Evolutionary conservation across 2,113 vertebrate genomes (phyloP).

Genomic region (Gasterosteus nipponicus): DNA sequence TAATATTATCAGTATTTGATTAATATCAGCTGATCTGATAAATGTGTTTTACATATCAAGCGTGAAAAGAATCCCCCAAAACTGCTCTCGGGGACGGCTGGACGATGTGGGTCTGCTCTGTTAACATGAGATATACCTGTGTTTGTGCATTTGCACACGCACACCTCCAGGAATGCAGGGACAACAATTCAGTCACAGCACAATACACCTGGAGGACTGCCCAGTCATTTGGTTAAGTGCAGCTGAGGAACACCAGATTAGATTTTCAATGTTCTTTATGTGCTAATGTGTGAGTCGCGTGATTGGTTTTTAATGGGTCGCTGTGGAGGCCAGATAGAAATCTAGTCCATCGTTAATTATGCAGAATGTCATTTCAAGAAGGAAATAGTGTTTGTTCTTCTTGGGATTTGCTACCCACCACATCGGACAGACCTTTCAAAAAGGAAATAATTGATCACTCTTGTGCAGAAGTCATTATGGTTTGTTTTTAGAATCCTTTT

Average conservation of each 20-base stretch:
- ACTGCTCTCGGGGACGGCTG: constrained; percentile 39
- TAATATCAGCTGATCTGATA: constrained; percentile 1
- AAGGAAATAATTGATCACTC: not conserved
- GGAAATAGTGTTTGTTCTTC: not conserved
- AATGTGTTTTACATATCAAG: not conserved
- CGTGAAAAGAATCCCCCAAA: not conserved
- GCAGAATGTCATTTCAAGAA: not conserved
- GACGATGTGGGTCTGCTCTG: constrained; percentile 43
- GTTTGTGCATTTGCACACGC: not conserved
- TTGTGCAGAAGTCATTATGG: not conserved
- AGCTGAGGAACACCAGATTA: not conserved
- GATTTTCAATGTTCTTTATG: not conserved
- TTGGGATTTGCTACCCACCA: not conserved
- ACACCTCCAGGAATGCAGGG: constrained; percentile 18
- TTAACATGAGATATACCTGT: constrained; percentile 27
- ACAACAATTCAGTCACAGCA: constrained; percentile 40
- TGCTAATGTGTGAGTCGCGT: not conserved
- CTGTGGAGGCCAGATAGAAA: not conserved
- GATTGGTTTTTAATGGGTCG: not conserved
- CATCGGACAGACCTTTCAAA: not conserved
- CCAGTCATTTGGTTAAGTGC: not conserved
- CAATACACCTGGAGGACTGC: not conserved
- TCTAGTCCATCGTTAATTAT: not conserved
- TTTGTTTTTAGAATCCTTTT: not conserved
- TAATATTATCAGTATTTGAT: not conserved